Evolutionary conservation across 2,888 invertebrate genomes (phyloP).

Genomic region (Andrena flavipes): DNA sequence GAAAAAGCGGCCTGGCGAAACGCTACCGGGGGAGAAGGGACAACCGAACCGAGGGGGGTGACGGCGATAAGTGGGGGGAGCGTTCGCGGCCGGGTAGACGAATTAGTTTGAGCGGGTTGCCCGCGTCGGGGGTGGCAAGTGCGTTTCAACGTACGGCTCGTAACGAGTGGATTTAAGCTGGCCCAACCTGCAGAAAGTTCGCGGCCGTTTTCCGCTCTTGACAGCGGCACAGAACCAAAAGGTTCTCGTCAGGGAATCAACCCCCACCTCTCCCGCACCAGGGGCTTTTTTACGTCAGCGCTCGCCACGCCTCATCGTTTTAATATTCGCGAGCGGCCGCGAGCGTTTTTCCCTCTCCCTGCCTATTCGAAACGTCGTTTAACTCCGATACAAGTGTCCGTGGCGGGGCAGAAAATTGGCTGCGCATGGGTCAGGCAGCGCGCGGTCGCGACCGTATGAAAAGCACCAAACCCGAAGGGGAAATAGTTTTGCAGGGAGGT

Average conservation of each 20-base stretch:
- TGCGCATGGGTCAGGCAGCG: constrained; percentile 18
- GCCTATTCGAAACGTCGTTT: constrained; percentile 59
- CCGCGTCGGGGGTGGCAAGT: constrained; percentile 24
- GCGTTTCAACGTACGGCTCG: constrained; percentile 35
- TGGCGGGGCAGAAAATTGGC: constrained; percentile 61
- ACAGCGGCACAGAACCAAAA: constrained; percentile 31
- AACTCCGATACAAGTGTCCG: constrained; percentile 60
- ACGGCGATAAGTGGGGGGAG: constrained; percentile 31
- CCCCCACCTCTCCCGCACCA: constrained; percentile 7
- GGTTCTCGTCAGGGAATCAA: constrained; percentile 41
- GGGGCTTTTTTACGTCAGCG: constrained; percentile 29
- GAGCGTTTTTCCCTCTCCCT: neutral
- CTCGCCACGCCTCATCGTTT: constrained; percentile 43
- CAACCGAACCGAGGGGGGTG: neutral
- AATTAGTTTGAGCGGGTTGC: constrained; percentile 64
- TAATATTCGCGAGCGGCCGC: constrained; percentile 51
- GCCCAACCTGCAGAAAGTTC: constrained; percentile 41
- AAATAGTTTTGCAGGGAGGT: constrained; percentile 46
- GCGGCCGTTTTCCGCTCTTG: constrained; percentile 19
- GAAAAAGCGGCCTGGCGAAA: neutral
- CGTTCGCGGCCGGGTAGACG: constrained; percentile 53
- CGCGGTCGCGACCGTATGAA: constrained; percentile 39
- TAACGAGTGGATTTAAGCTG: constrained; percentile 63
- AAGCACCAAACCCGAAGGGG: constrained; percentile 52
- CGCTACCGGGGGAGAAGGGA: neutral